Evolutionary conservation across 1,140 invertebrate genomes (phyloP), one percentile per base, ranked within the genome.

Genomic region (Bombus pascuorum): DNA sequence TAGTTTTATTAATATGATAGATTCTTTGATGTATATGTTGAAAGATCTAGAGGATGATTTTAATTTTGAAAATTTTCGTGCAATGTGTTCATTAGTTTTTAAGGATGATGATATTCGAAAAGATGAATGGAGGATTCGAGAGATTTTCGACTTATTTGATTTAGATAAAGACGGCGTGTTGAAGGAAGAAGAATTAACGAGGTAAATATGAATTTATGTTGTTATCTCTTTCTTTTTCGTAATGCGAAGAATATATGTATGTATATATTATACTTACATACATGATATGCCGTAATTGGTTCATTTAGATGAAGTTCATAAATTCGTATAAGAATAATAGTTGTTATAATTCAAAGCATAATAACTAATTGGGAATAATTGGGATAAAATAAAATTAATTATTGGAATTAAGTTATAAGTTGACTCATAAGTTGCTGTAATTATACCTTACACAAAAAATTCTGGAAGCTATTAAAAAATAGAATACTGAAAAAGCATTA

Each of bases 91-190:
- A 73, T 95, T 95, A 39, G 89, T 97, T 2, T 97, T 97, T 90
- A 93, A 18, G 95, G 5, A 95, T 95, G 89, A 94, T 57, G 95
- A 95, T 66, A 96, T 96, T 10, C 94, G 96, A 57, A 92, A 95
- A 1, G 94, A 96, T 13, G 91, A 95, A 13, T 90, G 93, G n/a
- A 94, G 94, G 79, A 87, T 96, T 62, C 88, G 93, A 81, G 95
- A 96, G 57, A 95, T 96, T 68, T 96, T 96, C 82, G 81, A 94
- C 76, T 94, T 96, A 32, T 96, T 97, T 83, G 96, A 96, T 89
- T 83, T 80, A 5, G 95, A 96, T 78, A 66, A 77, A 87, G 96
- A 97, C 93, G 96, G 95, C 3, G 89, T 93, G 65, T 95, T 97
- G 53, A 96, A 96, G 86, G 93, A 93, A 37, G 93, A 96, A 79